Conservation (phyloP, 2,113 vertebrate genomes). For the Myrmophylax atrothorax region DNA sequence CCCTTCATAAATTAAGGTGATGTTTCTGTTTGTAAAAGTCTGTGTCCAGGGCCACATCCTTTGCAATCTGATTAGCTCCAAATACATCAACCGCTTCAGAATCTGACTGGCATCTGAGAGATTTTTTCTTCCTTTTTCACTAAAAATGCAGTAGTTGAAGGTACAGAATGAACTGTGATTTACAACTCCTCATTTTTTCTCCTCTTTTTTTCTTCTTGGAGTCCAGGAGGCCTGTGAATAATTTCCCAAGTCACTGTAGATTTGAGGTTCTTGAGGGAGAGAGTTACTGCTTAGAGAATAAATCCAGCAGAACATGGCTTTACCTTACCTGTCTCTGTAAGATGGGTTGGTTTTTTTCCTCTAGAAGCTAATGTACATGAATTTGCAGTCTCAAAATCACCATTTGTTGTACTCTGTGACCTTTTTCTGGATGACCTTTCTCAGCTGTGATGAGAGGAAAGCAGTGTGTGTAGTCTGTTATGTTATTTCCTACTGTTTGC, state of each 20-base stretch:
- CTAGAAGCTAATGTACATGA: not conserved
- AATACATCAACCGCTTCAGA: not conserved
- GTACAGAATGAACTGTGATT: not conserved
- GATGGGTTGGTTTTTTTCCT: accelerated
- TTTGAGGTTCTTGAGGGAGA: not conserved
- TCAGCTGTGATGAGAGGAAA: not conserved
- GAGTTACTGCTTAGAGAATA: not conserved
- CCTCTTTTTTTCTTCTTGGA: not conserved
- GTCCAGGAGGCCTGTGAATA: not conserved
- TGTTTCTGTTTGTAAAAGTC: not conserved
- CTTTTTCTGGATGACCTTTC: not conserved
- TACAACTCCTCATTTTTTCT: not conserved
- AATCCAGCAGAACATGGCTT: not conserved
- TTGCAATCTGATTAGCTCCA: not conserved
- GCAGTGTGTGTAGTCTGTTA: not conserved
- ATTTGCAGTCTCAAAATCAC: not conserved
- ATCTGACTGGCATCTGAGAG: not conserved
- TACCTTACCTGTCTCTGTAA: not conserved
- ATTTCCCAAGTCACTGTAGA: not conserved
- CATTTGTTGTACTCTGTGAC: not conserved
- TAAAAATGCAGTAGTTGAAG: not conserved
- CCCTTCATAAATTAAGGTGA: not conserved
- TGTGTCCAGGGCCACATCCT: not conserved
- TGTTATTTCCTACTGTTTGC: not conserved
- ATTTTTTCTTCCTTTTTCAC: not conserved